These are phyloP conservation scores for Lutjanus campechanus DNA, from an alignment of 2,797 vertebrate species.

Conservation along the genomic window DNA sequence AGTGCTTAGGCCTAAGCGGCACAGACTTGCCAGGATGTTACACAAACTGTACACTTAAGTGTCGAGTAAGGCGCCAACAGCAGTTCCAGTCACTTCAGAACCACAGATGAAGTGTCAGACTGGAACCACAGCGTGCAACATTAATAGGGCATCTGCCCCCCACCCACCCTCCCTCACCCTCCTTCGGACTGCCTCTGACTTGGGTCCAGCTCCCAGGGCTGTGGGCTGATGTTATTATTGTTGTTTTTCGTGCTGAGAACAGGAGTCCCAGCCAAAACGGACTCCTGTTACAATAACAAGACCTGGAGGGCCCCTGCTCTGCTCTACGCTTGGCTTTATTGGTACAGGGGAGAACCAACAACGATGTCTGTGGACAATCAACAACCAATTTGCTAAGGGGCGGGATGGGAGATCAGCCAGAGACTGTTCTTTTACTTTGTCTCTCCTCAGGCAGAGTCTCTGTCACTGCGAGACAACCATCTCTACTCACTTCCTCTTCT, in stretches of 20 bases:
- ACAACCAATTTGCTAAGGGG: conserved; percentile 73
- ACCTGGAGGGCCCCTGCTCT: conserved; percentile 66
- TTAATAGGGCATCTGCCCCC: conserved; percentile 51
- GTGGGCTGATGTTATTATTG: conserved; percentile 82
- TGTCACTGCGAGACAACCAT: conserved; percentile 53
- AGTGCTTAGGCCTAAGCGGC: not conserved
- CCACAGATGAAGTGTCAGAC: conserved; percentile 59
- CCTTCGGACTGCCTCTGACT: conserved; percentile 60
- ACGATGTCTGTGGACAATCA: conserved; percentile 79
- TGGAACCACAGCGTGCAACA: conserved; percentile 47
- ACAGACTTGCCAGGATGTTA: conserved; percentile 25
- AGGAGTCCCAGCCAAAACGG: conserved; percentile 75
- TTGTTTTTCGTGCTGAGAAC: conserved; percentile 82
- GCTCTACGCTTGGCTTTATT: conserved; percentile 63
- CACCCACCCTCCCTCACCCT: not conserved
- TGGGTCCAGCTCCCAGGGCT: conserved; percentile 64
- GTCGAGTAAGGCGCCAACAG: conserved; percentile 21
- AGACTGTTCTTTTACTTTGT: conserved; percentile 56
- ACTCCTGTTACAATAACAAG: conserved; percentile 80
- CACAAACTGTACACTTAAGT: conserved; percentile 27
- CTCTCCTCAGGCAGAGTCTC: conserved; percentile 35
- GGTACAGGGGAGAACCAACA: conserved; percentile 69
- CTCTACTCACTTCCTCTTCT: conserved; percentile 46
- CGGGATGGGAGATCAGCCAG: conserved; percentile 66
- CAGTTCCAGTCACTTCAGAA: conserved; percentile 59